Conservation (phyloP, 2,113 vertebrate genomes). For the Rhadina sibilatrix region DNA sequence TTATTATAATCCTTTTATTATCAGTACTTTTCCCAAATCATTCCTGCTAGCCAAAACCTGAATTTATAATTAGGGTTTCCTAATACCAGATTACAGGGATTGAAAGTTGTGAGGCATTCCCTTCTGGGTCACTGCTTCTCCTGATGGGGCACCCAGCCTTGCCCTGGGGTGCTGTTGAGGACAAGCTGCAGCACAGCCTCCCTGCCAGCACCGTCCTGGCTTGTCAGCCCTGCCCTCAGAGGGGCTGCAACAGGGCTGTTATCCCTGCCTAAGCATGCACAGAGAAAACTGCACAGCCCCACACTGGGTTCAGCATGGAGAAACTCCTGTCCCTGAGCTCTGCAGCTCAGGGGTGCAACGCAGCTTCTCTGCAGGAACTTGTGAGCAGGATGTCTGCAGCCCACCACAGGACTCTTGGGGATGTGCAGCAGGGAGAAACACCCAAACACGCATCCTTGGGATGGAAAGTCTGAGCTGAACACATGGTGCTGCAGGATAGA, state of each 20-base stretch:
- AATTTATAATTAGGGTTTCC: neutral
- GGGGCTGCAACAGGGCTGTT: neutral
- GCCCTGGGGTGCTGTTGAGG: neutral
- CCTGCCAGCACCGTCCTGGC: rapidly evolving
- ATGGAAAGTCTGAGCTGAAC: neutral
- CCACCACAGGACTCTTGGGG: neutral
- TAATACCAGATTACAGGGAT: neutral
- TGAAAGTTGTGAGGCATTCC: neutral
- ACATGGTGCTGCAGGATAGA: neutral
- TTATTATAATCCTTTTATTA: neutral
- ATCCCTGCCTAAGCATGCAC: neutral
- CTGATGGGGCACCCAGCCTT: neutral
- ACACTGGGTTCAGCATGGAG: rapidly evolving
- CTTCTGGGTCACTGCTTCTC: neutral
- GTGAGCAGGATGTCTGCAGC: neutral
- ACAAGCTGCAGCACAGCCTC: neutral
- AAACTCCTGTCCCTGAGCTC: neutral
- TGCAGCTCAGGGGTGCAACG: neutral
- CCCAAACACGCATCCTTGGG: neutral
- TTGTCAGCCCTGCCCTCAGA: neutral
- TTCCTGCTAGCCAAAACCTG: neutral
- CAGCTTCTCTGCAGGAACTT: neutral
- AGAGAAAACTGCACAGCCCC: neutral
- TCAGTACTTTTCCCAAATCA: neutral
- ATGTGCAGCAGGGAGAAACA: neutral